Percentiles rank a stretch among this genome's conserved stretches.
Conservation (phyloP, 2,888 invertebrate species). For the Myopa testacea region DNA sequence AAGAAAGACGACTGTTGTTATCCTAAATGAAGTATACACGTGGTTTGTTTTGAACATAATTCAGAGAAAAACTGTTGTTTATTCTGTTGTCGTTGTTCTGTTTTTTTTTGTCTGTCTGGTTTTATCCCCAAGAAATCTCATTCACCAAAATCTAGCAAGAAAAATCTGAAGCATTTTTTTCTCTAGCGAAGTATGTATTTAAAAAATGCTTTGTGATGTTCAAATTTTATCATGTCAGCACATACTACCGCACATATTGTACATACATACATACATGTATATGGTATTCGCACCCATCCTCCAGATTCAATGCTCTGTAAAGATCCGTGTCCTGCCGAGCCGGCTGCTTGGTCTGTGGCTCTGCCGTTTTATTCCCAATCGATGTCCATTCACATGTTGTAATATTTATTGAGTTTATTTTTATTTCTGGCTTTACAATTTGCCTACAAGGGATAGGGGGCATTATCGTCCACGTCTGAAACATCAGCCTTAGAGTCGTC, state of each 20-base stretch:
- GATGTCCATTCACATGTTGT: constrained; percentile 23
- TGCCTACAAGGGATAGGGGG: not conserved
- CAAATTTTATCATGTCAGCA: not conserved
- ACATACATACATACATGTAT: too few relatives aligned
- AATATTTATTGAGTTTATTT: constrained; percentile 35
- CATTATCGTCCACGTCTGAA: not conserved
- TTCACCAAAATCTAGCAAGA: not conserved
- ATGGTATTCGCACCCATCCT: not conserved
- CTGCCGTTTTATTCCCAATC: constrained; percentile 36
- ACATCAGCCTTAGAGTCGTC: not conserved
- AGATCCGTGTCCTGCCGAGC: constrained; percentile 22
- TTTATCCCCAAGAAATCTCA: constrained; percentile 3
- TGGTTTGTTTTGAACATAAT: not conserved
- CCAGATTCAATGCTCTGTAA: not conserved
- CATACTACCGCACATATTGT: not conserved
- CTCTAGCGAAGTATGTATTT: constrained; percentile 10
- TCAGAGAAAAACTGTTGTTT: not conserved
- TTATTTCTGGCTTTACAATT: constrained; percentile 26
- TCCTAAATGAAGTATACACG: not conserved
- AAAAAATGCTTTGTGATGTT: constrained; percentile 26
- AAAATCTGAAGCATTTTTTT: constrained; percentile 7
- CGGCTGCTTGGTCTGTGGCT: constrained; percentile 32
- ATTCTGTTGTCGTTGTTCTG: not conserved
- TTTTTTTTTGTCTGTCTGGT: constrained; percentile 10
- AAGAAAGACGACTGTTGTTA: constrained; percentile 5